phyloP scores from a whole-genome alignment of 2,113 vertebrate species.

The Puntigrus tetrazona region DNA sequence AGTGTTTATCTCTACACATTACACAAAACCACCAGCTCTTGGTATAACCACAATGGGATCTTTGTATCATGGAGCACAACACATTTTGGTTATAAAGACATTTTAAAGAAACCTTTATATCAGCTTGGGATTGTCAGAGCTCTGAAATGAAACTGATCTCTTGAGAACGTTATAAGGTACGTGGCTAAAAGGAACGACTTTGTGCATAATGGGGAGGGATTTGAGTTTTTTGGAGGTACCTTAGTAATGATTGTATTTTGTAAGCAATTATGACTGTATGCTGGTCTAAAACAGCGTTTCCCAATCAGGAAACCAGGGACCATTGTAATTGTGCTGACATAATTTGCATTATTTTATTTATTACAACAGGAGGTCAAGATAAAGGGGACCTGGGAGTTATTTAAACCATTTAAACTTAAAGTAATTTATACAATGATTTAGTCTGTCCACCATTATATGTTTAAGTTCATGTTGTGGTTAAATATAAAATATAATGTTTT shows the following conservation, averaged over 20 bases:
- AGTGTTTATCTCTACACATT: not conserved
- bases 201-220: not conserved
- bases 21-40: not conserved
- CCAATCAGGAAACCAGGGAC: not conserved
- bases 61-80: not conserved
- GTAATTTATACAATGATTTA: not conserved
- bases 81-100: not conserved
- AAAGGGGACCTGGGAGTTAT: not conserved
- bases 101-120: not conserved
- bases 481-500: not conserved
- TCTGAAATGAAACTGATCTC: not conserved
- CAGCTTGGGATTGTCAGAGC: not conserved
- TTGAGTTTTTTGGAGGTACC: not conserved
- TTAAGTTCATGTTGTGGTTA: not conserved
- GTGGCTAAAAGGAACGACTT: not conserved
- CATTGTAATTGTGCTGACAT: not conserved
- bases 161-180: not conserved
- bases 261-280: not conserved
- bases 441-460: not conserved
- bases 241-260: not conserved
- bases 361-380: not conserved
- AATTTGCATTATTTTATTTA: not conserved
- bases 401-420: not conserved
- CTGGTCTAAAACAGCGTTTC: not conserved
- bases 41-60: not conserved